Evolutionary conservation across 2,113 vertebrate genomes (phyloP), one percentile per base, ranked within the genome.

Genomic region (Nannobrachium achirus): DNA sequence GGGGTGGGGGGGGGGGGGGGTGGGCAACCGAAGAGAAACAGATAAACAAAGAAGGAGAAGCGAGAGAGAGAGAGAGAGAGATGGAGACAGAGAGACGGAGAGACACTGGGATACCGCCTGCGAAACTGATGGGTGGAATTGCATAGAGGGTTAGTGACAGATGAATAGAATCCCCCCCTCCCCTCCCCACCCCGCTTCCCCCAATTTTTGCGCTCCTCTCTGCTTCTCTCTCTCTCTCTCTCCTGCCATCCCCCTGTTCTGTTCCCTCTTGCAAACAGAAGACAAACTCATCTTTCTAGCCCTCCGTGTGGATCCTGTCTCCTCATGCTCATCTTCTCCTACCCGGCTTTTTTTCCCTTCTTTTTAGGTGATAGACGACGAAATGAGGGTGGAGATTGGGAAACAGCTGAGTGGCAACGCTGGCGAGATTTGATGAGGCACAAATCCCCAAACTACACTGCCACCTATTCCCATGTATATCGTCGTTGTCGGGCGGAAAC

Each of bases 131-230:
- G 25, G 56, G 73, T 64, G 62, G 50, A 75, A 58, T 79, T 60
- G 77, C 16, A 57, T 41, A 19, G 61, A 49, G 67, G 78, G 73
- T 84, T 71, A 81, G 77, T 66, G 77, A 80, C 65, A 79, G 71
- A 74, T 73, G 75, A 78, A 75, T 46, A 52, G 49, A 48, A 0
- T 6, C 48, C 40, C 81, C 65, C 61, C 75, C 15, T 50, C 74
- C 61, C 69, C 42, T 18, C 45, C 2, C 42, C 25, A 42, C 11
- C 60, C 56, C 57, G 56, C 14, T 56, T 69, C 61, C 57, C 13
- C 51, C 51, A 42, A 33, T 48, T 70, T 70, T 62, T 68, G 66
- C 62, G 52, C 50, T 3, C n/a, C 63, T 19, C 18, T 60, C 53
- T 51, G 25, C 13, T 45, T 66, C 63, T 25, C 38, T 20, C 46